Evolutionary conservation across 2,797 vertebrate species (phyloP).

Genomic region (Triplophysa yarkandensis): DNA sequence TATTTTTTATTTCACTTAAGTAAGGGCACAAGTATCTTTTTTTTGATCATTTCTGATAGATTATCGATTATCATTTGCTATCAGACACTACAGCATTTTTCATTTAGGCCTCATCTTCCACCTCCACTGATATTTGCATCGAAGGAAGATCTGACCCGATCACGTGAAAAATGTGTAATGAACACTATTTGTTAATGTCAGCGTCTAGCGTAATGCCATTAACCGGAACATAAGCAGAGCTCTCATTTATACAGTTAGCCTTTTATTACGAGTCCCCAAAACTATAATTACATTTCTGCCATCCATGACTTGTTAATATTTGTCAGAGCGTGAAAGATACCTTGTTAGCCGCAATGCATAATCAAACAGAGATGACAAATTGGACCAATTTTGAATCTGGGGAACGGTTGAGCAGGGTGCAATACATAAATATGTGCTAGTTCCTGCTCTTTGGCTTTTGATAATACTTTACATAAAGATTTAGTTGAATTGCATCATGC

Average conservation of each 20-base stretch:
- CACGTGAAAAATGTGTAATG: conserved; percentile 79
- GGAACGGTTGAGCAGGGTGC: not conserved
- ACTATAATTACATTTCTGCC: conserved; percentile 81
- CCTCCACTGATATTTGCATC: conserved; percentile 63
- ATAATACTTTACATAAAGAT: too few species aligned
- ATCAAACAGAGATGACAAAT: conserved; percentile 62
- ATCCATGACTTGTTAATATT: conserved; percentile 73
- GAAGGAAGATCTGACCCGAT: conserved; percentile 64
- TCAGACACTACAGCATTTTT: conserved; percentile 49
- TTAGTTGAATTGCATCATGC: too few species aligned
- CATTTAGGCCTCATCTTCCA: conserved; percentile 56
- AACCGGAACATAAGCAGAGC: conserved; percentile 57
- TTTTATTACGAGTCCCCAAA: conserved; percentile 64
- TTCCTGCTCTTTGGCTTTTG: conserved; percentile 9
- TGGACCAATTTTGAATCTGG: conserved; percentile 29
- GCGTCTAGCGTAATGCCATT: conserved; percentile 58
- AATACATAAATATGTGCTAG: not conserved
- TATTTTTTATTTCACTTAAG: not conserved
- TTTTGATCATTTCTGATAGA: not conserved
- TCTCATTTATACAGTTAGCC: conserved; percentile 55
- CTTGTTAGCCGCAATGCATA: conserved; percentile 69
- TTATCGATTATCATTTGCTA: conserved; percentile 51
- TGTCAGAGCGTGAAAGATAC: conserved; percentile 67
- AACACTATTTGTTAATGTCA: conserved; percentile 80
- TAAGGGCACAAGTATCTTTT: not conserved